These are phyloP conservation scores for Anisognathus igniventris DNA, from an alignment of 2,797 vertebrate genomes.

Conservation along the genomic window DNA sequence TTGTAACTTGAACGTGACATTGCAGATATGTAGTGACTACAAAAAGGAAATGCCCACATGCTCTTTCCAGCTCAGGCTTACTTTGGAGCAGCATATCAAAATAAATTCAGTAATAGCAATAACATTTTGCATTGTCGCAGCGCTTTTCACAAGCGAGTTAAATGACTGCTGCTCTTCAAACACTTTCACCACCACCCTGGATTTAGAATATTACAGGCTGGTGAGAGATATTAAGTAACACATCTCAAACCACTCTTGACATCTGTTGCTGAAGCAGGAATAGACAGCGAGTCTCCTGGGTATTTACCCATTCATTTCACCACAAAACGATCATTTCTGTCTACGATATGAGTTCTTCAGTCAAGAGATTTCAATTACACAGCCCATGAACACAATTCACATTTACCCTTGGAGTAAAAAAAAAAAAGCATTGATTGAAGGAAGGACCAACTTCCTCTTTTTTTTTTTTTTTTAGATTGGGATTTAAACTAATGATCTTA, in stretches of 20 bases:
- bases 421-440: neutral
- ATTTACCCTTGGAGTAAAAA: slow-evolving; percentile 12
- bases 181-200: neutral
- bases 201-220: slow-evolving; percentile 8
- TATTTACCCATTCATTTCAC: slow-evolving; percentile 35
- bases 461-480: neutral
- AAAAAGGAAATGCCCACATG: neutral
- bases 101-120: neutral
- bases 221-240: slow-evolving; percentile 28
- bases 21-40: neutral
- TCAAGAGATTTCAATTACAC: slow-evolving; percentile 43
- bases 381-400: slow-evolving; percentile 21
- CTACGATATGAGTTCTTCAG: neutral
- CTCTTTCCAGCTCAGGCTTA: neutral
- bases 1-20: neutral
- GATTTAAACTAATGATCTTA: neutral
- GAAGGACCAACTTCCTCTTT: neutral
- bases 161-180: neutral
- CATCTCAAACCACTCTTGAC: slow-evolving; percentile 29
- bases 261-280: slow-evolving; percentile 23
- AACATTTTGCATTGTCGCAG: neutral
- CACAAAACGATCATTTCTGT: neutral
- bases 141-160: neutral
- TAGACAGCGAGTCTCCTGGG: neutral
- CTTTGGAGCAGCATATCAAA: neutral